Evolutionary conservation across 2,888 invertebrate species (phyloP).

Genomic region (Crepidodera aurea): DNA sequence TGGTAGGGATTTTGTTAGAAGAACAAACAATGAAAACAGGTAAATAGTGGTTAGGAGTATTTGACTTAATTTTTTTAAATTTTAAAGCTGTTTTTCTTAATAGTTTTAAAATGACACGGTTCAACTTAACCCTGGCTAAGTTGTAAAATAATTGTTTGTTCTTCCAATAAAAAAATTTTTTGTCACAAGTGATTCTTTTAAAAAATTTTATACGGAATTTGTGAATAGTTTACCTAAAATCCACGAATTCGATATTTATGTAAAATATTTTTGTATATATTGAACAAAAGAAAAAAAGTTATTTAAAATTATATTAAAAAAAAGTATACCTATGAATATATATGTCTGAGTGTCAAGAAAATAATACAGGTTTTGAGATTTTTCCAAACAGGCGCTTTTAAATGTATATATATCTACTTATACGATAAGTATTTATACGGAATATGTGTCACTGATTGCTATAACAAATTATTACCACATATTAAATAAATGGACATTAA

Average conservation of each 20-base stretch:
- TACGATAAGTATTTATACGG: constrained; percentile 15
- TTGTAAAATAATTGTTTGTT: too few species aligned
- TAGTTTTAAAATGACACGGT: too few species aligned
- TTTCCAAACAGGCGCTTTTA: constrained; percentile 26
- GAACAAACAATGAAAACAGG: too few species aligned
- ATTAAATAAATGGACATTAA: background rate
- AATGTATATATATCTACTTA: constrained; percentile 23
- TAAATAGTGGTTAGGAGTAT: too few species aligned
- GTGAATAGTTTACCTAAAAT: constrained; percentile 22
- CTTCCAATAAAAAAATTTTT: constrained; percentile 2
- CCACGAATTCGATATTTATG: constrained; percentile 36
- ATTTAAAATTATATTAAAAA: constrained; percentile 20
- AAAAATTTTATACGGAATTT: constrained; percentile 36
- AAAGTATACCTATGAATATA: constrained; percentile 25
- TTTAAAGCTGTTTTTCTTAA: too few species aligned
- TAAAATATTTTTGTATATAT: constrained; percentile 43
- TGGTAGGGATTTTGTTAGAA: too few species aligned
- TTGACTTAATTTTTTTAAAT: too few species aligned
- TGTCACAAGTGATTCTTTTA: background rate
- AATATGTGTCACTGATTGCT: constrained; percentile 20
- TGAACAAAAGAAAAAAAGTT: constrained; percentile 33
- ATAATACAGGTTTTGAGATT: constrained; percentile 14
- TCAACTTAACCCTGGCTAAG: too few species aligned
- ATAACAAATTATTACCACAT: background rate
- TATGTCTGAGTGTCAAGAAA: constrained; percentile 31